Conservation (phyloP, 2,113 vertebrate genomes). For the Poeciliopsis prolifica region DNA sequence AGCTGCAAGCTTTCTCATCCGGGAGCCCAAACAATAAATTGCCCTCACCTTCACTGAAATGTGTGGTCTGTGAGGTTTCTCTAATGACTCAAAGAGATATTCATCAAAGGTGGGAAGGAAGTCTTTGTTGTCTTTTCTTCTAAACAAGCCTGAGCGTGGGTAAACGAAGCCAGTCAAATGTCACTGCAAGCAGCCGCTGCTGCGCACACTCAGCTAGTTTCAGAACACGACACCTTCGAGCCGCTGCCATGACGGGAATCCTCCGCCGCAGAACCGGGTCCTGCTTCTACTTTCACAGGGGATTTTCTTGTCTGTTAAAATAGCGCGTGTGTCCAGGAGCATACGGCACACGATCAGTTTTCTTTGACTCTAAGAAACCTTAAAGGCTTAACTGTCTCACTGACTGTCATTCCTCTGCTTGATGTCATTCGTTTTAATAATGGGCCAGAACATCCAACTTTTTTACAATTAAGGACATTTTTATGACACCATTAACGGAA, state of each 20-base stretch:
- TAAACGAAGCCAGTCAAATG: slow-evolving; percentile 58
- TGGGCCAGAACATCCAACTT: neutral
- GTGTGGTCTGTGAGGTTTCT: slow-evolving; percentile 15
- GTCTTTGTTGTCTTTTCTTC: slow-evolving; percentile 38
- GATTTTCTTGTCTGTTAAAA: neutral
- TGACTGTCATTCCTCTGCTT: neutral
- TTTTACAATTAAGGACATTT: too few species aligned
- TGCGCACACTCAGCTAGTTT: slow-evolving; percentile 42
- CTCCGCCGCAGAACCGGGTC: slow-evolving; percentile 7
- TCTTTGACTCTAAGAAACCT: neutral
- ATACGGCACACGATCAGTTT: too few species aligned
- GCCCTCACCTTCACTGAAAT: slow-evolving; percentile 27
- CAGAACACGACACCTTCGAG: slow-evolving; percentile 32
- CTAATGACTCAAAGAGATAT: slow-evolving; percentile 42
- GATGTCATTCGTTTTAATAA: neutral
- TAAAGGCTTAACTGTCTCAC: neutral
- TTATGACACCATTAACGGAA: neutral
- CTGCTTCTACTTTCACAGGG: slow-evolving; percentile 4
- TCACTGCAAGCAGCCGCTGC: slow-evolving; percentile 34
- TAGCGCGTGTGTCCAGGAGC: neutral
- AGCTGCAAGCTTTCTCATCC: slow-evolving; percentile 15
- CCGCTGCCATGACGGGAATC: neutral
- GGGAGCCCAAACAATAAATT: slow-evolving; percentile 9
- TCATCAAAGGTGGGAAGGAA: slow-evolving; percentile 43
- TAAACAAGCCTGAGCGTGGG: slow-evolving; percentile 42